Evolutionary conservation across 2,888 invertebrate species (phyloP).

Genomic region (Aproaerema taeniolella): DNA sequence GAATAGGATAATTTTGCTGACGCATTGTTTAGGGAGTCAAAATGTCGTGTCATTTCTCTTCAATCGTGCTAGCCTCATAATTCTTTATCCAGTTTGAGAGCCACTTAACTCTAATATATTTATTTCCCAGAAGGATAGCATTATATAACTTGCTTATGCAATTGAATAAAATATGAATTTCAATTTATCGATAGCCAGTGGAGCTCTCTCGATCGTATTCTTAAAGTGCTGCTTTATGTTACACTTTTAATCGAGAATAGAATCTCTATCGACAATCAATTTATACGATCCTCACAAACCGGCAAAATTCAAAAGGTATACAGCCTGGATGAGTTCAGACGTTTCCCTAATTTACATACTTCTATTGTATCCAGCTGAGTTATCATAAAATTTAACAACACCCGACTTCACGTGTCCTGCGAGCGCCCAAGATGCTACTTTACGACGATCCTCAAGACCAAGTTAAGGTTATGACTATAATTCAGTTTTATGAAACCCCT

Average conservation of each 20-base stretch:
- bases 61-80: conserved; percentile 18
- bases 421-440: conserved; percentile 66
- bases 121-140: too few species aligned
- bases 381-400: conserved; percentile 72
- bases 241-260: conserved; percentile 30
- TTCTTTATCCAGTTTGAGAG: neutral
- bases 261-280: conserved; percentile 28
- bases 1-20: conserved; percentile 56
- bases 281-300: conserved; percentile 30
- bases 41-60: conserved; percentile 11
- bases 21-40: conserved; percentile 47
- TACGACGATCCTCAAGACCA: conserved; percentile 65
- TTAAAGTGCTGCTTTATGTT: conserved; percentile 15
- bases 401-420: conserved; percentile 60
- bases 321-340: conserved; percentile 33
- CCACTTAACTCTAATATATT: too few species aligned
- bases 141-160: too few species aligned
- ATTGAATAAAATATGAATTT: conserved; percentile 44
- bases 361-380: conserved; percentile 58
- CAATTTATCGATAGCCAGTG: conserved; percentile 42
- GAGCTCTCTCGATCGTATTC: conserved; percentile 19
- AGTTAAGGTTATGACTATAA: conserved; percentile 72
- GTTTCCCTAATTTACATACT: conserved; percentile 62
- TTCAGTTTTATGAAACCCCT: conserved; percentile 74
- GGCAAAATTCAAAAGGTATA: conserved; percentile 37